Base-by-base conservation (phyloP, 2,888 invertebrate genomes). In the Pristionchus mayeri region DNA sequence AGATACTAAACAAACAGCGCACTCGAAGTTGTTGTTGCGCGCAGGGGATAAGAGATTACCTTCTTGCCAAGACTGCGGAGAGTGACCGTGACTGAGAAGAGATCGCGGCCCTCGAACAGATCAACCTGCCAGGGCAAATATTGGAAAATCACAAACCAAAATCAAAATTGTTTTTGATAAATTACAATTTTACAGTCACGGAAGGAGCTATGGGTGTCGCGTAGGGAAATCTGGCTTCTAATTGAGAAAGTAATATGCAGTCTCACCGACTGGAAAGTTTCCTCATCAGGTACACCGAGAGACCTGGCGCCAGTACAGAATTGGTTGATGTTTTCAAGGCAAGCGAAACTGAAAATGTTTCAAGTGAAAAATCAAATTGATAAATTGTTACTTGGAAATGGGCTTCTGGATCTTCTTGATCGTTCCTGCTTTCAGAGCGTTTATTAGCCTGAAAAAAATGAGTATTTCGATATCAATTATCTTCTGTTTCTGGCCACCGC, bases 301-400 rank as follows among this genome's bases (percentile, higher is more conserved):
- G 95, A 95, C 93, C 95, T 95, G 4, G 75, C 48, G 24, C 7
- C 94, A 94, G 81, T 27, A 44, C 81, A 71, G 54, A 98, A 98
- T 21, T 95, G 96, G 93, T 97, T 97, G 91, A 98, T 98, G 93
- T 98, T 98, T 94, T 98, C 98, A 98, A 98, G 98, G 94, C 97
- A 97, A 93, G 97, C 97, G 94, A 98, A 98, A 85, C n/a, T n/a
- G n/a, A n/a, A n/a, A n/a, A n/a, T n/a, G n/a, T n/a, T n/a, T n/a
- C n/a, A n/a, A n/a, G n/a, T n/a, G n/a, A n/a, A n/a, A n/a, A n/a
- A n/a, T n/a, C n/a, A n/a, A n/a, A n/a, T n/a, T n/a, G n/a, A n/a
- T n/a, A n/a, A n/a, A n/a, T n/a, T n/a, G n/a, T n/a, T n/a, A n/a
- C n/a, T 96, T 97, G 95, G 97, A 96, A 92, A 95, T 95, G 84